These are phyloP conservation scores for Caenorhabditis sp. DNA, from an alignment of 2,888 invertebrate genomes.

Conservation along the genomic window DNA sequence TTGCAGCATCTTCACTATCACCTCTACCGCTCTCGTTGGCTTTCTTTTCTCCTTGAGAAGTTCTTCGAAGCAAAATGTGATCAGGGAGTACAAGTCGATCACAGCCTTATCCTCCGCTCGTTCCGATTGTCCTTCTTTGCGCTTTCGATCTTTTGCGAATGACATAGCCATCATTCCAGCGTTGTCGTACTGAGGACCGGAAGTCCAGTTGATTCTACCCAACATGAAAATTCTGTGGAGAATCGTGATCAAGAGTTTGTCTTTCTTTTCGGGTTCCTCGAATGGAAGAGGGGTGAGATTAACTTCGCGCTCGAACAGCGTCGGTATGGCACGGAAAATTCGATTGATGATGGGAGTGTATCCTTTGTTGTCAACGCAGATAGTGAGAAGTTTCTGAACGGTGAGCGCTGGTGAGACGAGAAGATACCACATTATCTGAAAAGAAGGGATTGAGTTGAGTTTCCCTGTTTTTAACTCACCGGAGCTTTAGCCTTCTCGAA, in stretches of 20 bases:
- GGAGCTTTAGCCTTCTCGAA: constrained; percentile 45
- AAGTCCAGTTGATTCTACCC: constrained; percentile 40
- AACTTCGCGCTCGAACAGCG: constrained; percentile 32
- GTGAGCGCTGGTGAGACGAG: constrained; percentile 48
- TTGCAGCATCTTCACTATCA: constrained; percentile 29
- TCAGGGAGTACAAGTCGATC: constrained; percentile 29
- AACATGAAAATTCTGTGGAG: constrained; percentile 34
- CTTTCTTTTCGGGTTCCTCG: constrained; percentile 11
- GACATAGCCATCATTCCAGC: constrained; percentile 41
- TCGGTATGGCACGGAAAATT: constrained; percentile 41
- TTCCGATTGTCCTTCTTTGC: constrained; percentile 34
- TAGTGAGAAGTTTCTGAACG: constrained; percentile 43
- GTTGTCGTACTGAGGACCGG: constrained; percentile 42
- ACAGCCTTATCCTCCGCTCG: constrained; percentile 16
- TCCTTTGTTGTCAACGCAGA: constrained; percentile 48
- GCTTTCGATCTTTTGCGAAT: constrained; percentile 39
- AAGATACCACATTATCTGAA: constrained; percentile 53
- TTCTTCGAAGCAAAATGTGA: constrained; percentile 14
- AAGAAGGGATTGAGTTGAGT: no score
- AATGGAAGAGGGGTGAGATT: constrained; percentile 21
- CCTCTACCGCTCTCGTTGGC: constrained; percentile 30
- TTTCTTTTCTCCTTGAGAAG: constrained; percentile 12
- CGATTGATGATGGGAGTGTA: constrained; percentile 40
- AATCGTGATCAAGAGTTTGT: constrained; percentile 37
- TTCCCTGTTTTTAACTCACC: constrained; percentile 19